A percentile compares a stretch with the other conserved stretches of the same genome.
phyloP scores from a whole-genome alignment of 2,797 vertebrate species.

The Eulemur mongoz region DNA sequence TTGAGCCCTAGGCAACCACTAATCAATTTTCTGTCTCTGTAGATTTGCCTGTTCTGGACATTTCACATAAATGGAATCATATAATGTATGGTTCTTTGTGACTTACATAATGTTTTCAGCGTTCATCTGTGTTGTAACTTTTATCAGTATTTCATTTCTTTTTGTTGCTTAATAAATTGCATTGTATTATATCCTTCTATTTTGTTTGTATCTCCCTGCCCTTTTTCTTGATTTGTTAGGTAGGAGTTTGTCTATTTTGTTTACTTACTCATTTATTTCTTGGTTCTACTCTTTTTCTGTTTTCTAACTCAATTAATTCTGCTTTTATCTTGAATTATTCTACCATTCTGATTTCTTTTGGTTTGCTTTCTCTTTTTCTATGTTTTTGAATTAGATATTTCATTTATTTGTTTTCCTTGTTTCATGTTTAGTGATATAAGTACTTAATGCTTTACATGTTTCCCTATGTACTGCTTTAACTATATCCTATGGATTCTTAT shows the following conservation, averaged over 20 bases:
- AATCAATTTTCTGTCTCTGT: neutral
- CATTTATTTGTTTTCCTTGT: neutral
- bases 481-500: neutral
- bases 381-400: neutral
- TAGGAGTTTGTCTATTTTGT: neutral
- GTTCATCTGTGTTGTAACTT: neutral
- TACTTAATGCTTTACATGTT: neutral
- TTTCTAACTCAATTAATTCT: neutral
- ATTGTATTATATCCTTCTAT: neutral
- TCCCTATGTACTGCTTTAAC: neutral
- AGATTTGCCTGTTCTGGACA: neutral
- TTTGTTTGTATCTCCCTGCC: neutral
- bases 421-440: neutral
- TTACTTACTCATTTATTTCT: conserved; percentile 1
- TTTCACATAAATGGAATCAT: neutral
- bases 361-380: neutral
- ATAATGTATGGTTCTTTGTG: neutral
- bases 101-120: neutral
- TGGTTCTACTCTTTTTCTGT: neutral
- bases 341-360: neutral
- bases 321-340: neutral
- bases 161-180: conserved; percentile 12
- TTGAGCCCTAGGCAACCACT: neutral
- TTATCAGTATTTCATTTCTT: neutral
- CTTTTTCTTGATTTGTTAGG: neutral